Base-by-base conservation (phyloP, 1,140 invertebrate species). In the Drosophila fuyamai region DNA sequence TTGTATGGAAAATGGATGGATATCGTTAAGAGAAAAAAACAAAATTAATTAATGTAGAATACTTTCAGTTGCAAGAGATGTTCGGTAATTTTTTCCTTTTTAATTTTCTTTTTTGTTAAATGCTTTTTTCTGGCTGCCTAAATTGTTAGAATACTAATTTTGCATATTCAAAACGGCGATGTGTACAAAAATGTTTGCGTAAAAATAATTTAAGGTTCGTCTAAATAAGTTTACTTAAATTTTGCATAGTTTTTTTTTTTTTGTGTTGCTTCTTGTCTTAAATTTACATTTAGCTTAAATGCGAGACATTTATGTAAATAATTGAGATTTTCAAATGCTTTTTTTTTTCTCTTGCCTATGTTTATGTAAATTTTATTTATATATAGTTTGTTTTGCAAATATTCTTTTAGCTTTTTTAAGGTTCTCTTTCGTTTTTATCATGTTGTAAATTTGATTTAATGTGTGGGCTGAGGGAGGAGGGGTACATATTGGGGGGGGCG, bases 291-390 rank as follows among this genome's bases (percentile, higher is more conserved):
- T 88, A 89, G 84, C 84, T 89, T 89, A 89, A 72, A 72, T 84
- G 80, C 84, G 84, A 89, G 84, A 89, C 84, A 89, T 89, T 89
- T 89, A 89, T 89, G 84, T 89, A 89, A 89, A 89, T 89, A 86
- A 86, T 89, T 89, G 84, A 89, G 84, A 89, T 84, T 65, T 75
- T 72, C 65, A 73, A 67, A 73, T 63, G 41, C 4, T 16, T 60
- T 62, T 61, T 61, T 53, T 47, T 62, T 58, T 73, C 36, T 58
- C 81, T 80, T 89, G 75, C 71, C 76, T 86, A 88, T 77, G 27
- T 70, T 70, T 78, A 78, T 76, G 80, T 88, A 89, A 80, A 89
- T 86, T 86, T 89, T 61, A 88, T 88, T 88, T 88, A 88, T 79
- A 71, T 70, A 65, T 79, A 77, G 61, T 70, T 53, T 77, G 59